phyloP scores from a whole-genome alignment of 2,797 vertebrate species.

The Danio choprae region DNA sequence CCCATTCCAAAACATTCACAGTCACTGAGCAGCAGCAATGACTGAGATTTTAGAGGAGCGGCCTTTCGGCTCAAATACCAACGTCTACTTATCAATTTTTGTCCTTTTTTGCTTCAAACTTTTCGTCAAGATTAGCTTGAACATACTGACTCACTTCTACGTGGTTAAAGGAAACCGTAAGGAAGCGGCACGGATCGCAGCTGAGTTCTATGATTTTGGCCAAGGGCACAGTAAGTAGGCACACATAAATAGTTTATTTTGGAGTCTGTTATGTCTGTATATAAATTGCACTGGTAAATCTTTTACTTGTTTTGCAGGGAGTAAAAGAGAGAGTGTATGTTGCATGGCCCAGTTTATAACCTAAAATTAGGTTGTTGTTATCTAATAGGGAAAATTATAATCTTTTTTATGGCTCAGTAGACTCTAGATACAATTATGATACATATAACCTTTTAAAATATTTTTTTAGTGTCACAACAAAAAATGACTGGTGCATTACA shows the following conservation, averaged over 20 bases:
- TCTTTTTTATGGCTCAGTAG: neutral
- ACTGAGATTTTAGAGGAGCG: conserved; percentile 84
- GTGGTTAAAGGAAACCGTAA: conserved; percentile 89
- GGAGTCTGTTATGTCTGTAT: neutral
- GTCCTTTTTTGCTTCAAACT: conserved; percentile 90
- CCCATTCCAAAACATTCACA: conserved; percentile 73
- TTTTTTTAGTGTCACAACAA: neutral
- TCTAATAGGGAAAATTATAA: neutral
- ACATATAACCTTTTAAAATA: neutral
- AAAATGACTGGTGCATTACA: neutral
- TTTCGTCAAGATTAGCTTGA: conserved; percentile 90
- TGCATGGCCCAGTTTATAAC: conserved; percentile 8
- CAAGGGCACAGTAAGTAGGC: conserved; percentile 83
- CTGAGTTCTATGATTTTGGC: conserved; percentile 87
- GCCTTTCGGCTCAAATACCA: conserved; percentile 84
- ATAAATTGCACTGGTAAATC: neutral
- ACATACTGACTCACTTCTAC: conserved; percentile 89
- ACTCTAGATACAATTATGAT: neutral
- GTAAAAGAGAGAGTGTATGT: neutral
- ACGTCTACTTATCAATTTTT: conserved; percentile 89
- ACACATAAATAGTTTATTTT: neutral
- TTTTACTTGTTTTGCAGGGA: neutral
- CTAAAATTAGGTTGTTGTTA: conserved; percentile 18
- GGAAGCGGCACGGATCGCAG: conserved; percentile 87
- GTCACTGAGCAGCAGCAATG: conserved; percentile 76